These are phyloP conservation scores for Thymallus thymallus DNA, from an alignment of 2,113 vertebrate species.

Conservation along the genomic window DNA sequence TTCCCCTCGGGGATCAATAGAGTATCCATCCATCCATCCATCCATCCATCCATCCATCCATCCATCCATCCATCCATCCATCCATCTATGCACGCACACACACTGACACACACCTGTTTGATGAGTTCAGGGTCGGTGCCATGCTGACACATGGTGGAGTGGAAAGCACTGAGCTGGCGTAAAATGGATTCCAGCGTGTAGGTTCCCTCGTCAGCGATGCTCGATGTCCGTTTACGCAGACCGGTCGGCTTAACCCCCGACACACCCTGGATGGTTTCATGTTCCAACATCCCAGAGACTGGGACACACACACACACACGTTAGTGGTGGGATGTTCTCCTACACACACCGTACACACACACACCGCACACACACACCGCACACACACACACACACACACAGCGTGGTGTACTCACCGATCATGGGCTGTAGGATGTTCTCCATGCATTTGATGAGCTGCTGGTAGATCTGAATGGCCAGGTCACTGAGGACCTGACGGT, in stretches of 20 bases:
- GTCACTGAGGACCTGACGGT: constrained; percentile 95
- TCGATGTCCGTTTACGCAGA: constrained; percentile 93
- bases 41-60: no score
- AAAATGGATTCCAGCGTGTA: constrained; percentile 96
- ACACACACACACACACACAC: no score
- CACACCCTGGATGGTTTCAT: constrained; percentile 97
- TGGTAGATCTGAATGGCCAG: constrained; percentile 99
- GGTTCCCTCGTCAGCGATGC: constrained; percentile 92
- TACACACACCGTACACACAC: background rate
- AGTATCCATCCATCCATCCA: no score
- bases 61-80: no score
- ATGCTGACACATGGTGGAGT: constrained; percentile 94
- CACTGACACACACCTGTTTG: constrained; percentile 80
- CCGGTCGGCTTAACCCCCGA: constrained; percentile 95
- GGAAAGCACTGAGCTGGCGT: constrained; percentile 91
- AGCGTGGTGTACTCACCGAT: constrained; percentile 80
- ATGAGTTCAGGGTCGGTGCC: constrained; percentile 97
- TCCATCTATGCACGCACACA: no score
- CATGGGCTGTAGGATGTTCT: constrained; percentile 95
- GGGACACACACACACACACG: background rate
- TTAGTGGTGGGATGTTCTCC: no score
- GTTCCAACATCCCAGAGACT: constrained; percentile 98
- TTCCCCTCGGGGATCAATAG: no score
- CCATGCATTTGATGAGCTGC: constrained; percentile 94
- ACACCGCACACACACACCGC: no score